Conservation (phyloP, 1,140 invertebrate genomes). For the Chironomus striatipennis region DNA sequence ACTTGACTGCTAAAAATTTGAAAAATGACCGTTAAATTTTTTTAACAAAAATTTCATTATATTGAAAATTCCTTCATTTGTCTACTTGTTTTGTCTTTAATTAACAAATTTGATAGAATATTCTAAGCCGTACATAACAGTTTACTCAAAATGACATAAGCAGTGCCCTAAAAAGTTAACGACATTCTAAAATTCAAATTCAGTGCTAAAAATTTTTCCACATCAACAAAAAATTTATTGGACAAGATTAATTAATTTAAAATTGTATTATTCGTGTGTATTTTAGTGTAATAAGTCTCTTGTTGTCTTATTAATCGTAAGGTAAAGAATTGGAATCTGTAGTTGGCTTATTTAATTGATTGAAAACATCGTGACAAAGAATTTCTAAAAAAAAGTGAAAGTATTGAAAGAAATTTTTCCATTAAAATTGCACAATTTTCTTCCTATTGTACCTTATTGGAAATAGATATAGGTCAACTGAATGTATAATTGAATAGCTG, state of each 20-base stretch:
- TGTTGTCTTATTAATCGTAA: not conserved
- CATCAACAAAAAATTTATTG: not conserved
- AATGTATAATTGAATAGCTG: not conserved
- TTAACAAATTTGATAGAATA: too few relatives aligned
- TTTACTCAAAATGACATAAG: too few relatives aligned
- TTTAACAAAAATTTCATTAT: too few relatives aligned
- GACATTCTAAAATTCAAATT: not conserved
- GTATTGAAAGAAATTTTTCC: not conserved
- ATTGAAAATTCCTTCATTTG: too few relatives aligned
- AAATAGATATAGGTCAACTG: not conserved
- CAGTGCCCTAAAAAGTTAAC: not conserved
- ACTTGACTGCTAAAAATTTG: too few relatives aligned
- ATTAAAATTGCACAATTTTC: not conserved
- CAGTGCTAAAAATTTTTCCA: not conserved
- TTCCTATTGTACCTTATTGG: not conserved
- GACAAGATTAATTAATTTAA: not conserved
- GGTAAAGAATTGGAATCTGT: not conserved
- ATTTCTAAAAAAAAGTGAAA: constrained; percentile 6
- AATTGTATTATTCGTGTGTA: constrained; percentile 1
- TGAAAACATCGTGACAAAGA: not conserved
- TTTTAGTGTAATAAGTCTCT: not conserved
- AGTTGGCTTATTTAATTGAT: not conserved
- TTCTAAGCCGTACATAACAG: too few relatives aligned
- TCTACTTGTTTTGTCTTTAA: too few relatives aligned
- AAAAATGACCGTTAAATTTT: too few relatives aligned